Evolutionary conservation across 2,888 invertebrate species (phyloP).

Genomic region (Oeneis ivallda): DNA sequence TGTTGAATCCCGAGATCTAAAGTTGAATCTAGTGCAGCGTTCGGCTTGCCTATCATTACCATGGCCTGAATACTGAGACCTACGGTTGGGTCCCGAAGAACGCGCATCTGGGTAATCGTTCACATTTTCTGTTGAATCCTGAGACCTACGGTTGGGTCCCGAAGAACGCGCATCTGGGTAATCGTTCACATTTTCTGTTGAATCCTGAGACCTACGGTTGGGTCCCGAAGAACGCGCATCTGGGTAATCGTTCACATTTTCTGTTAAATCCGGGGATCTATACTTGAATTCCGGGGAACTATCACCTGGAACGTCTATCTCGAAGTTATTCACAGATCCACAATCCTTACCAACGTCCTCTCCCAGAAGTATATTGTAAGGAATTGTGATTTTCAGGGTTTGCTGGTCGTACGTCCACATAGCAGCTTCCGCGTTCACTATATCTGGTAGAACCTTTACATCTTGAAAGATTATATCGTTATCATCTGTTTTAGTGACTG

Average conservation of each 20-base stretch:
- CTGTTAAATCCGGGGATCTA: too few species aligned
- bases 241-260: not conserved
- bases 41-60: not conserved
- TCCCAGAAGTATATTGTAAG: constrained; percentile 15
- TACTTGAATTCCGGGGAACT: too few species aligned
- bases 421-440: not conserved
- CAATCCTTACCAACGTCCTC: not conserved
- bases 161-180: not conserved
- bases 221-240: not conserved
- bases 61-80: not conserved
- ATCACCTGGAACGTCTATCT: constrained; percentile 11
- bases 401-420: not conserved
- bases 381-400: constrained; percentile 9
- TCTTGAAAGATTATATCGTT: not conserved
- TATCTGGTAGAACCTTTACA: constrained; percentile 21
- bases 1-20: too few species aligned
- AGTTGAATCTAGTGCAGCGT: too few species aligned
- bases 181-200: not conserved
- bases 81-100: not conserved
- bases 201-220: not conserved
- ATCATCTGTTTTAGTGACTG: not conserved
- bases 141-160: not conserved
- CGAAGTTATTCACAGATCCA: not conserved
- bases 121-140: not conserved
- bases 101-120: not conserved